A percentile compares a stretch with the other conserved stretches of the same genome.
Conservation (phyloP, 2,888 invertebrate genomes). For the Lochmaea crataegi region DNA sequence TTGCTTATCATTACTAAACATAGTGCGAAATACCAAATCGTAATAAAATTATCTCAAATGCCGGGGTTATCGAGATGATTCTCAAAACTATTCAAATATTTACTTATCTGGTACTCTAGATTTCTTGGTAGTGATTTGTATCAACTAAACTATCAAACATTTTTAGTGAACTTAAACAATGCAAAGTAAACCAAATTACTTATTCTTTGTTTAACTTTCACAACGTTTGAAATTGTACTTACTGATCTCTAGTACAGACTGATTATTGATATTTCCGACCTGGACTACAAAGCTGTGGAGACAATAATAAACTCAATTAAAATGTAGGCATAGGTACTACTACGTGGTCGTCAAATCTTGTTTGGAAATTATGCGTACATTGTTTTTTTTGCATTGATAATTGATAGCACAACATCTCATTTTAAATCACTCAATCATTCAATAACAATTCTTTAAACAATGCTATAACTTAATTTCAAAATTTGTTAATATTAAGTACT, state of each 20-base stretch:
- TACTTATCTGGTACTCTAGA: conserved; percentile 21
- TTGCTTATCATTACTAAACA: conserved; percentile 16
- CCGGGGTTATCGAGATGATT: conserved; percentile 27
- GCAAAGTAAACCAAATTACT: conserved; percentile 20
- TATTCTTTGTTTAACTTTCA: conserved; percentile 20
- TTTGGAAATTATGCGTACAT: no score
- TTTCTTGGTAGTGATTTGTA: conserved; percentile 14
- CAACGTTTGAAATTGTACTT: conserved; percentile 1
- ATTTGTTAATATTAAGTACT: no score
- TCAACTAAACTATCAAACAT: conserved; percentile 11
- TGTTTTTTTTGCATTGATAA: no score
- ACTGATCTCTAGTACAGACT: neutral
- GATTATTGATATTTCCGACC: neutral
- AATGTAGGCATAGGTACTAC: no score
- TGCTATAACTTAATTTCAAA: no score
- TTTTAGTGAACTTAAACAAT: conserved; percentile 19
- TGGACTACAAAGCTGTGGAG: no score
- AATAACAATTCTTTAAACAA: no score
- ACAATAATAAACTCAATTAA: no score
- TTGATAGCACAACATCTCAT: no score
- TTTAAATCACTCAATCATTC: no score
- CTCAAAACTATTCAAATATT: conserved; percentile 31
- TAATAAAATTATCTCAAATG: conserved; percentile 27
- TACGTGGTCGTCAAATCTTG: no score
- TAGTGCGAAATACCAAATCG: conserved; percentile 26